Conservation (phyloP, 1,140 invertebrate species). For the Marisa cornuarietis region DNA sequence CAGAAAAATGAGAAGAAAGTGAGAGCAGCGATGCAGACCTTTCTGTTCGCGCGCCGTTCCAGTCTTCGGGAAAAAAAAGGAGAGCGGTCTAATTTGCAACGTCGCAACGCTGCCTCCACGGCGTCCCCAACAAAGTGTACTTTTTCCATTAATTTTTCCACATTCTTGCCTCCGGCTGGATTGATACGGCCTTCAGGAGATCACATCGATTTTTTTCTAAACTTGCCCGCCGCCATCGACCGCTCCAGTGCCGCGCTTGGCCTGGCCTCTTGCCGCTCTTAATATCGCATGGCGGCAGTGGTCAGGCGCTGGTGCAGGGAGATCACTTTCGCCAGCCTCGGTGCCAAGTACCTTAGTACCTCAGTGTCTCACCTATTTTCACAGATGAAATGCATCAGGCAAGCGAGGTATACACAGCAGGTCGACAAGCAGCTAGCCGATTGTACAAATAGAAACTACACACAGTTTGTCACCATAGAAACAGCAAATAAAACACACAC, state of each 20-base stretch:
- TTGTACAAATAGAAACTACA: not conserved
- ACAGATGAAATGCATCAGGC: not conserved
- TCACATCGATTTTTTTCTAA: conserved; percentile 10
- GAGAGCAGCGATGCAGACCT: conserved; percentile 4
- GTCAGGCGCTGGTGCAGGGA: not conserved
- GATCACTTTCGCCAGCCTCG: not conserved
- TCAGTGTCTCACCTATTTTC: not conserved
- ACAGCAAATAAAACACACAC: conserved; percentile 3
- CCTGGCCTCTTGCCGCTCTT: not conserved
- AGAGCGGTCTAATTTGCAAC: conserved; percentile 7
- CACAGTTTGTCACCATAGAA: not conserved
- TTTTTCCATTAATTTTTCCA: conserved; percentile 17
- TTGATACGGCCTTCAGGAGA: conserved; percentile 14
- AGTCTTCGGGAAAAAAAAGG: not conserved
- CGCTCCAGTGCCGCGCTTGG: not conserved
- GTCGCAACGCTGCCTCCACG: conserved; percentile 6
- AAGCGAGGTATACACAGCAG: not conserved
- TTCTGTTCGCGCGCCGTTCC: not conserved
- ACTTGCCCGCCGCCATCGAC: not conserved
- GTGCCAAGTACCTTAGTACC: not conserved
- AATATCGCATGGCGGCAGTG: not conserved
- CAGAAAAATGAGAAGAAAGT: not conserved
- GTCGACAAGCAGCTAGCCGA: not conserved
- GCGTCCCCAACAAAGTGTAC: conserved; percentile 10
- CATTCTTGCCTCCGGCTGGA: not conserved